Percentiles rank a stretch among this genome's conserved stretches.
phyloP scores from a whole-genome alignment of 2,888 invertebrate species.

The Hydroisotoma schaefferi region DNA sequence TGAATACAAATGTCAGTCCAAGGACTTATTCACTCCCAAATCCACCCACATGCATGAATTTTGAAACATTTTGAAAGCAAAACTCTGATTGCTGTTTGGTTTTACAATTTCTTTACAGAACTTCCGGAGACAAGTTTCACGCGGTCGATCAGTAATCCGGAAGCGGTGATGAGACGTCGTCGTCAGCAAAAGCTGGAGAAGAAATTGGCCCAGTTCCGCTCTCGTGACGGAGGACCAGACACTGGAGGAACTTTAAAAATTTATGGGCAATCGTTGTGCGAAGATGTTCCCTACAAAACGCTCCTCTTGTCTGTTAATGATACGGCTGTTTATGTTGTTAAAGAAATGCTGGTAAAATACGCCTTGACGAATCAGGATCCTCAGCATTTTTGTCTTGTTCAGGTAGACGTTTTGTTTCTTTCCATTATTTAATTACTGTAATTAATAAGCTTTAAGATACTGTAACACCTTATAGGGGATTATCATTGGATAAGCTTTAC shows the following conservation, averaged over 20 bases:
- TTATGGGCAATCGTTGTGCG: conserved; percentile 92
- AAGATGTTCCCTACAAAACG: conserved; percentile 98
- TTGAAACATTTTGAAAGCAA: not conserved
- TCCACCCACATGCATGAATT: no score
- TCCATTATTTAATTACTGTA: no score
- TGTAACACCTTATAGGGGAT: no score
- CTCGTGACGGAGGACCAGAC: conserved; percentile 91
- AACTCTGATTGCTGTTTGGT: conserved; percentile 41
- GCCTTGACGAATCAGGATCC: conserved; percentile 87
- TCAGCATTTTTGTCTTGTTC: conserved; percentile 87
- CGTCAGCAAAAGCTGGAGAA: conserved; percentile 95
- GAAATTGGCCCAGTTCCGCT: conserved; percentile 88
- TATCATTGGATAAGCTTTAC: no score
- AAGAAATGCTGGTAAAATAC: conserved; percentile 96
- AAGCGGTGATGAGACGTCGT: conserved; percentile 96
- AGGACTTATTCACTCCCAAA: no score
- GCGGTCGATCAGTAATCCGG: conserved; percentile 97
- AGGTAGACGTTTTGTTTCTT: no score
- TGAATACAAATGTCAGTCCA: no score
- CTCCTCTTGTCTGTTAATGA: conserved; percentile 88
- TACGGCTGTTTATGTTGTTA: conserved; percentile 84
- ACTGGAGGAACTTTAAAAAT: conserved; percentile 88
- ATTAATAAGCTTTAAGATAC: no score
- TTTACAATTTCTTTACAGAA: conserved; percentile 58
- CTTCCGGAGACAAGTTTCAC: conserved; percentile 98